A percentile compares a stretch with the other conserved stretches of the same genome.
Evolutionary conservation across 2,797 vertebrate genomes (phyloP).

Genomic region (Lacerta agilis): DNA sequence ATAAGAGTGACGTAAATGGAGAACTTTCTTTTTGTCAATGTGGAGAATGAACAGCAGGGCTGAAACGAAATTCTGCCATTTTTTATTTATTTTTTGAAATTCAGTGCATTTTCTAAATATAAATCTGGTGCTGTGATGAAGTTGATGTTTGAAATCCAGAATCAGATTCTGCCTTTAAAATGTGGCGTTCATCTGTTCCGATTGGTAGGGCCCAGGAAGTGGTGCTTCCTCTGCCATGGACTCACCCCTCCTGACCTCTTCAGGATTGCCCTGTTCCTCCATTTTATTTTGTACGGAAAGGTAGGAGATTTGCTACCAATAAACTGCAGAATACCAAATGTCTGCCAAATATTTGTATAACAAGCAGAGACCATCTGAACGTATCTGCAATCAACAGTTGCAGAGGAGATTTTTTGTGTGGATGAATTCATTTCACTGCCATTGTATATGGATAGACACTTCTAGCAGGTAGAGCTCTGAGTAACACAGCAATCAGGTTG

Average conservation of each 20-base stretch:
- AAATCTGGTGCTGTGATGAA: background rate
- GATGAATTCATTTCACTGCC: background rate
- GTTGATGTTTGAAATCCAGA: background rate
- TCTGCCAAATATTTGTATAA: background rate
- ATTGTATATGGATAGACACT: background rate
- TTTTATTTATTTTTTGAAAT: too few relatives aligned
- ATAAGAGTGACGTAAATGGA: too few relatives aligned
- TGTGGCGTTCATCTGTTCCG: background rate
- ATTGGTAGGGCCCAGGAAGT: too few relatives aligned
- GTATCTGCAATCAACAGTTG: background rate
- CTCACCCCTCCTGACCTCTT: too few relatives aligned
- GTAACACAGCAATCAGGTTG: background rate
- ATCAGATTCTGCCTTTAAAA: background rate
- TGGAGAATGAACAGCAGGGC: too few relatives aligned
- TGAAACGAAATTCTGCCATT: too few relatives aligned
- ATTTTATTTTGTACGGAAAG: background rate
- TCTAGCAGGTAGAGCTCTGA: background rate
- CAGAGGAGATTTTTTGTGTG: background rate
- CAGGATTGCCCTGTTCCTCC: too few relatives aligned
- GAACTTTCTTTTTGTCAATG: too few relatives aligned
- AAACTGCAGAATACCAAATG: background rate
- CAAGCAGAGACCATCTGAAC: background rate
- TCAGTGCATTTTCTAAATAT: too few relatives aligned
- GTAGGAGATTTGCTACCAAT: background rate
- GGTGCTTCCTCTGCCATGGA: too few relatives aligned